phyloP scores from a whole-genome alignment of 2,797 vertebrate genomes.

The Enteromius thamalakanensis region DNA sequence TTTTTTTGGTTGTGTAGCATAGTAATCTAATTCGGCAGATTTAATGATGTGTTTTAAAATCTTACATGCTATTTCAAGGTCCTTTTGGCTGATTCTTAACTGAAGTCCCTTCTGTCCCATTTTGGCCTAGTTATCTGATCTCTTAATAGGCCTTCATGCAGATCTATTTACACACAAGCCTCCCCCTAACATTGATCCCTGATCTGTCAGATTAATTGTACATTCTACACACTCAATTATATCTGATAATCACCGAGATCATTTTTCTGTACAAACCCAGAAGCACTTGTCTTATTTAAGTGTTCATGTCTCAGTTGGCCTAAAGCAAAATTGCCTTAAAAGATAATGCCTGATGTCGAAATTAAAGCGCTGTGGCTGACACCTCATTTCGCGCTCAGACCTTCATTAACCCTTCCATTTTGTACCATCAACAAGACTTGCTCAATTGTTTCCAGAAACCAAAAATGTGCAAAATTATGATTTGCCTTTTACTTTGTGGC shows the following conservation, averaged over 20 bases:
- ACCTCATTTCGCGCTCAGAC: slow-evolving; percentile 68
- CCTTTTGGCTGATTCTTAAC: background rate
- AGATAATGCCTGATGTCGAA: slow-evolving; percentile 8
- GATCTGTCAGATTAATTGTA: slow-evolving; percentile 23
- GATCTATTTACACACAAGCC: slow-evolving; percentile 33
- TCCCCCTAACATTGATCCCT: slow-evolving; percentile 20
- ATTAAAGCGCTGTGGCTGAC: slow-evolving; percentile 56
- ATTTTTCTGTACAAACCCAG: slow-evolving; percentile 14
- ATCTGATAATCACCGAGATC: slow-evolving; percentile 16
- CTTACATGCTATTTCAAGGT: background rate
- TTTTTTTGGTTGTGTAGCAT: slow-evolving; percentile 34
- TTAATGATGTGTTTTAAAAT: slow-evolving; percentile 22
- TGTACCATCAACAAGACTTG: slow-evolving; percentile 45
- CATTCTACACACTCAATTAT: slow-evolving; percentile 30
- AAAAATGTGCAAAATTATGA: slow-evolving; percentile 6
- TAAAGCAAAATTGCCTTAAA: slow-evolving; percentile 34
- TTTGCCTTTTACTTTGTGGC: background rate
- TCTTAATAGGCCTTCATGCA: slow-evolving; percentile 11
- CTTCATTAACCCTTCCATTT: slow-evolving; percentile 69
- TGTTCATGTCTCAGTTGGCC: slow-evolving; percentile 43
- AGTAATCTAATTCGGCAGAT: slow-evolving; percentile 1
- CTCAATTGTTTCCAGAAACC: slow-evolving; percentile 19
- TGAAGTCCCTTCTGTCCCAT: slow-evolving; percentile 15
- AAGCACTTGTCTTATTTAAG: slow-evolving; percentile 14
- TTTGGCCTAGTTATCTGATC: background rate